phyloP scores from a whole-genome alignment of 1,140 invertebrate genomes.

The Listronotus oregonensis region DNA sequence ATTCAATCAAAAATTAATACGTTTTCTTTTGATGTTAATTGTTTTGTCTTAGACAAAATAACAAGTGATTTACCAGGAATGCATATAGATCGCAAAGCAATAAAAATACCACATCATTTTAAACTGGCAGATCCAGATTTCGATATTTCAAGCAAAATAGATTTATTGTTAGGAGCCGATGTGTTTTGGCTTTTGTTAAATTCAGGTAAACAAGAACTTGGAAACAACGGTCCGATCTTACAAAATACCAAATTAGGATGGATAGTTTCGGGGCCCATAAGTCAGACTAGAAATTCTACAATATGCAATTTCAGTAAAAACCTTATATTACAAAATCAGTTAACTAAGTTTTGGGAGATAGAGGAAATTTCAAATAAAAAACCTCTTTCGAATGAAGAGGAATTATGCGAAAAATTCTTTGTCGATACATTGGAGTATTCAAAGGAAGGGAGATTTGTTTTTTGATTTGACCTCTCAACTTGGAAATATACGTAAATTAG shows the following conservation, averaged over 20 bases:
- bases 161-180: constrained; percentile 14
- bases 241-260: constrained; percentile 43
- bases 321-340: background rate
- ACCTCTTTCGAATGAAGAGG: constrained; percentile 25
- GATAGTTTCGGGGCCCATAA: constrained; percentile 28
- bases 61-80: constrained; percentile 12
- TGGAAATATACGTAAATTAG: constrained; percentile 25
- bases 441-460: constrained; percentile 25
- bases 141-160: constrained; percentile 18
- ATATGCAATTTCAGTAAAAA: background rate
- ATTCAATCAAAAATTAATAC: constrained; percentile 8
- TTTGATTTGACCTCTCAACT: constrained; percentile 38
- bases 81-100: background rate
- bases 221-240: constrained; percentile 14
- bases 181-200: constrained; percentile 1
- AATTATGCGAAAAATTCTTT: constrained; percentile 37
- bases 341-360: constrained; percentile 34
- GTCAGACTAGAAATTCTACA: background rate
- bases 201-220: constrained; percentile 19
- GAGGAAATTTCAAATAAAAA: constrained; percentile 19
- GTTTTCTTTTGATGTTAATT: background rate
- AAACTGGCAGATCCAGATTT: constrained; percentile 42
- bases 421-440: constrained; percentile 14
- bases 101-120: constrained; percentile 31
- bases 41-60: constrained; percentile 21